These are phyloP conservation scores for Caenorhabditis afra DNA, from an alignment of 2,888 invertebrate genomes.

Conservation along the genomic window DNA sequence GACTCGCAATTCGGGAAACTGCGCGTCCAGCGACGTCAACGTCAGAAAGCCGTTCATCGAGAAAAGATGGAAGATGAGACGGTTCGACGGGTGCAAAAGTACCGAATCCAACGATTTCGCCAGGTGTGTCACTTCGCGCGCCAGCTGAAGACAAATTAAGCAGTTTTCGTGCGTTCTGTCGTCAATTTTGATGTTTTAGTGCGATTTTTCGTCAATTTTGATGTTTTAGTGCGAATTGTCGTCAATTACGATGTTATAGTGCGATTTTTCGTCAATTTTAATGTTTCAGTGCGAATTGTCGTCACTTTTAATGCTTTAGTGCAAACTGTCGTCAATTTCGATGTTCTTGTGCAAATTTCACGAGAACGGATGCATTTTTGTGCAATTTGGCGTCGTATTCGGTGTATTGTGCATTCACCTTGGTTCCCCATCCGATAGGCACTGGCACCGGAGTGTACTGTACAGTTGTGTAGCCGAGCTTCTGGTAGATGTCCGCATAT, in stretches of 20 bases:
- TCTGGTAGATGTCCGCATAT: conserved; percentile 48
- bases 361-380: too few relatives aligned
- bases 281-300: too few relatives aligned
- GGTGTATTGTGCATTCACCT: too few relatives aligned
- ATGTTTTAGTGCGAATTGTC: not conserved
- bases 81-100: conserved; percentile 26
- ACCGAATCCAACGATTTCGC: conserved; percentile 30
- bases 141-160: conserved; percentile 16
- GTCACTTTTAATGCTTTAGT: too few relatives aligned
- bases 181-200: not conserved
- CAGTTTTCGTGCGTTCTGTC: not conserved
- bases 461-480: conserved; percentile 49
- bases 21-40: conserved; percentile 30
- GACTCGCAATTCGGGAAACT: conserved; percentile 43
- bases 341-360: too few relatives aligned
- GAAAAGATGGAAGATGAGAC: conserved; percentile 40
- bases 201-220: conserved; percentile 1
- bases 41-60: conserved; percentile 54
- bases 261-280: conserved; percentile 1
- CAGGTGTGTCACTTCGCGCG: conserved; percentile 33
- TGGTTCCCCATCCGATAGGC: conserved; percentile 38
- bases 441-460: conserved; percentile 38
- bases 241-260: not conserved
- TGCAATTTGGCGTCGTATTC: too few relatives aligned
- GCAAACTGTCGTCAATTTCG: too few relatives aligned